Evolutionary conservation across 2,113 vertebrate species (phyloP).

Genomic region (Capra hircus): DNA sequence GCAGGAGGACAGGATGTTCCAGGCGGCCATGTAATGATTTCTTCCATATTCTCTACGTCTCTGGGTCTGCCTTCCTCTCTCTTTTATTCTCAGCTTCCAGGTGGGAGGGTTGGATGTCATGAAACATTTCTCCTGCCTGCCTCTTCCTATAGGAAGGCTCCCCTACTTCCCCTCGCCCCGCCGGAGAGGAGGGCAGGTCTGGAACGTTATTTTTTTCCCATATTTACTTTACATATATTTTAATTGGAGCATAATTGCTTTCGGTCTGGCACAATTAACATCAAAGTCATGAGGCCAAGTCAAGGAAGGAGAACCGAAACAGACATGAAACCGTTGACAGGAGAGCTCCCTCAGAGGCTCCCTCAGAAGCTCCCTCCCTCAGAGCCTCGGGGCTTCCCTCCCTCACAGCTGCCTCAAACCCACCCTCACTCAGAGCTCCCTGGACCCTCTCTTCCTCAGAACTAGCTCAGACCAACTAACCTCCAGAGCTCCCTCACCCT

Average conservation of each 20-base stretch:
- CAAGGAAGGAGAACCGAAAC: not conserved
- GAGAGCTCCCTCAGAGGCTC: not conserved
- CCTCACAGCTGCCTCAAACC: not conserved
- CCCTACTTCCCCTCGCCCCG: accelerated
- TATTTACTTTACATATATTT: not conserved
- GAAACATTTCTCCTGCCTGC: not conserved
- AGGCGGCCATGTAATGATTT: not conserved
- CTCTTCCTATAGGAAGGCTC: not conserved
- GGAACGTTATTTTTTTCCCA: not conserved
- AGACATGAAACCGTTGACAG: not conserved
- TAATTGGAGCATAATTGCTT: not conserved
- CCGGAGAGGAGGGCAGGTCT: not conserved
- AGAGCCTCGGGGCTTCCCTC: not conserved
- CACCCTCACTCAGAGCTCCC: not conserved
- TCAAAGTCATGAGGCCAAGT: not conserved
- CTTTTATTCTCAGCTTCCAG: not conserved
- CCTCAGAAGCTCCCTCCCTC: not conserved
- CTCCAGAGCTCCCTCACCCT: not conserved
- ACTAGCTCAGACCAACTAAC: not conserved
- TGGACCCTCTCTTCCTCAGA: not conserved
- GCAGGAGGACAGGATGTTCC: not conserved
- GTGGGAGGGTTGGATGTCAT: not conserved
- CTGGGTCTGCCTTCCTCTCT: not conserved
- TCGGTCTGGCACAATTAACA: not conserved
- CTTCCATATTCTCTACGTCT: not conserved